These are phyloP conservation scores for Tympanuchus pallidicinctus DNA, from an alignment of 2,113 vertebrate species.

Conservation along the genomic window DNA sequence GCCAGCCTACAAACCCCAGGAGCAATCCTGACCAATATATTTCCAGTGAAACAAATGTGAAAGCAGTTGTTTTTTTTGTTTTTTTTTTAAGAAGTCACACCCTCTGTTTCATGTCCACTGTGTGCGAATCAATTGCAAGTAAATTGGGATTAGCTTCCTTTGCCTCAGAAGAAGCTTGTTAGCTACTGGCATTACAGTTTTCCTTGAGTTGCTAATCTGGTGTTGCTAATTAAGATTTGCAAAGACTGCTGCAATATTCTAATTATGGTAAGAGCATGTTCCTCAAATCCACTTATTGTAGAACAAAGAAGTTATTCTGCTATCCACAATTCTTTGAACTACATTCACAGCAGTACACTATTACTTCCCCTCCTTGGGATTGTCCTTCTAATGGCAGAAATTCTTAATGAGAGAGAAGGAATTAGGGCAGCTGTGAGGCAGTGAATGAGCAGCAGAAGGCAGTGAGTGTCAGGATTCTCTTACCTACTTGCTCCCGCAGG, in stretches of 20 bases:
- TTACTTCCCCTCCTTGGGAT: fast-evolving
- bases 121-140: neutral
- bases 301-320: neutral
- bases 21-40: neutral
- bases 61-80: neutral
- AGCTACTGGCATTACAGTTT: constrained; percentile 22
- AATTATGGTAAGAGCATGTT: neutral
- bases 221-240: constrained; percentile 32
- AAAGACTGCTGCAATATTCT: constrained; percentile 20
- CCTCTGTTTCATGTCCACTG: neutral
- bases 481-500: neutral
- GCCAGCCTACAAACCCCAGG: neutral
- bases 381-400: neutral
- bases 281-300: constrained; percentile 6
- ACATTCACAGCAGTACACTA: neutral
- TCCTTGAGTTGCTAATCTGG: constrained; percentile 20
- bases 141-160: neutral
- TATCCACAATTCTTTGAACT: neutral
- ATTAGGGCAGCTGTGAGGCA: neutral
- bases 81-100: neutral
- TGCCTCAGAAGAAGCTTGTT: neutral
- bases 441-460: neutral
- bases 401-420: neutral
- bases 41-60: neutral
- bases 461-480: neutral